Evolutionary conservation across 2,797 vertebrate genomes (phyloP).

Genomic region (Urocyon cinereoargenteus): DNA sequence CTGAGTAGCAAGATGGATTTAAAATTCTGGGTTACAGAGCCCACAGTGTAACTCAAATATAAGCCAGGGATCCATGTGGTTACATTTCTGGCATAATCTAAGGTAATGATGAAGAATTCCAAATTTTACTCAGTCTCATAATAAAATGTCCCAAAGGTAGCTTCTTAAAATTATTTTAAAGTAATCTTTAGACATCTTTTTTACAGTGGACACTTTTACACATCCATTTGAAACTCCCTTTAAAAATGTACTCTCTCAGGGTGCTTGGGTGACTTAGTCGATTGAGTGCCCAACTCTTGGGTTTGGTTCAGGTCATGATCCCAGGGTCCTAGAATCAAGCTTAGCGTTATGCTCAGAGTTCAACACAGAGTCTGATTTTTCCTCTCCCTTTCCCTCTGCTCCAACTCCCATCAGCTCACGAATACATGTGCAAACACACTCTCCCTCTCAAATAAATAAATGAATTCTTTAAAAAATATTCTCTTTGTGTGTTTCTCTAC

Average conservation of each 20-base stretch:
- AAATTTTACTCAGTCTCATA: not conserved
- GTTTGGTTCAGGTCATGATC: not conserved
- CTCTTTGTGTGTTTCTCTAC: not conserved
- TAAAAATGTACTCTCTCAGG: not conserved
- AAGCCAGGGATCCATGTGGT: not conserved
- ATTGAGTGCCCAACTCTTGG: not conserved
- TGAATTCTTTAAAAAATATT: not conserved
- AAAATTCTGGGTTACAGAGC: not conserved
- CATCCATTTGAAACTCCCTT: not conserved
- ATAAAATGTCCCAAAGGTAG: not conserved
- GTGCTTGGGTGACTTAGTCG: not conserved
- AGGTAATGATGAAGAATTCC: not conserved
- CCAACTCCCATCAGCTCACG: accelerated
- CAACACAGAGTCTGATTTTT: not conserved
- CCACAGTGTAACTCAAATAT: not conserved
- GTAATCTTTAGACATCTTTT: not conserved
- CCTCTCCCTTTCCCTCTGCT: not conserved
- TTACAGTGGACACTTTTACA: not conserved
- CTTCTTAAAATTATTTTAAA: constrained; percentile 22
- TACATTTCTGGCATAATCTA: not conserved
- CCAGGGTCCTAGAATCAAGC: not conserved
- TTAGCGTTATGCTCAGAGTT: not conserved
- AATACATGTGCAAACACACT: not conserved
- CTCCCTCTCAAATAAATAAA: not conserved
- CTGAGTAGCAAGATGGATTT: not conserved